Evolutionary conservation across 2,797 vertebrate species (phyloP), one percentile per base, ranked within the genome.

Genomic region (Triplophysa bombifrons): DNA sequence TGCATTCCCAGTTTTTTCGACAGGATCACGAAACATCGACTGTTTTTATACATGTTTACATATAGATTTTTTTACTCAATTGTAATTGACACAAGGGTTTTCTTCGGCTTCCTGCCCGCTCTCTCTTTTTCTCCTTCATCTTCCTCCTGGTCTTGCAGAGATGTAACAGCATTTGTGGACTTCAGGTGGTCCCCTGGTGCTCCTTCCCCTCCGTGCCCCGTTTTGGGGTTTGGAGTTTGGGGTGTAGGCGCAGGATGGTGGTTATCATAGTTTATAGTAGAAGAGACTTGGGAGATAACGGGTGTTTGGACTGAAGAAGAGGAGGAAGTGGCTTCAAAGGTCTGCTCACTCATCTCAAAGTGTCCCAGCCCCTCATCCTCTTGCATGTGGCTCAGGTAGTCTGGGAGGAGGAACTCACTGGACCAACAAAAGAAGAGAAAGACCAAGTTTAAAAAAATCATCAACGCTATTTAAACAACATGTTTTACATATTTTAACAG

Each of bases 281-380:
- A 99, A 48, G 98, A 98, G 88, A 98, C 98, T 94, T 99, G 97
- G 82, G 97, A 98, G 93, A 98, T 99, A 89, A 99, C 97, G 82
- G 98, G 96, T 93, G 96, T 96, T 93, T 98, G 97, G 89, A 98
- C 95, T 90, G 97, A 98, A 90, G 96, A 96, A 93, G 92, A 92
- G 84, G 91, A 90, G 2, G 92, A 88, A 86, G 91, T 65, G 51
- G 76, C 76, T 79, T 86, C 76, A 25, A 95, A 96, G 90, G 91
- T 86, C 88, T 95, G 94, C 88, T 95, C 94, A 88, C 92, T 93
- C 89, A 95, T 94, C 89, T 96, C 94, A 87, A 95, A 95, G 88
- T 95, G 95, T 90, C 93, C 94, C 84, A 91, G 92, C 89, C 90
- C 95, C 93, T 84, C 85, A 44, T 95, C 94, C 85, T 95, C 95